Conservation (phyloP, 2,113 vertebrate genomes). For the Isurus oxyrinchus region DNA sequence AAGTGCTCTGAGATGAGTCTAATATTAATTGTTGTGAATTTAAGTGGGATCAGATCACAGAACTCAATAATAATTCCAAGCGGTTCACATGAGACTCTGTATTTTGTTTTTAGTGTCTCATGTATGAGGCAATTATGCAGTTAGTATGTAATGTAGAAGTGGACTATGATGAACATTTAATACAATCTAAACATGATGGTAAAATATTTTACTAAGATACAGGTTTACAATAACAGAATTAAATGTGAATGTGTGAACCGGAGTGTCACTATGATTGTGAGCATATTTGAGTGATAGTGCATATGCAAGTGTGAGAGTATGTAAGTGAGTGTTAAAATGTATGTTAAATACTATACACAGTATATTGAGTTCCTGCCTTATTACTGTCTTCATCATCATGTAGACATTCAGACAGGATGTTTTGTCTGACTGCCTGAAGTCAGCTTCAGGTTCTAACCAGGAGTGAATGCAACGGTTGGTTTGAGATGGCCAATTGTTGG, state of each 20-base stretch:
- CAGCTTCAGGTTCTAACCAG: not conserved
- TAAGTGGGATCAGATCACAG: not conserved
- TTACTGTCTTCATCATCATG: not conserved
- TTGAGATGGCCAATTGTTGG: not conserved
- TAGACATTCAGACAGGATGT: not conserved
- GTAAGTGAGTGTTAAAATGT: not conserved
- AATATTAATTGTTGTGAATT: not conserved
- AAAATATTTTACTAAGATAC: not conserved
- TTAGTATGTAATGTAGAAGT: not conserved
- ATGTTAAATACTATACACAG: not conserved
- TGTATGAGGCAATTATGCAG: not conserved
- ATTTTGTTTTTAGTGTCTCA: not conserved
- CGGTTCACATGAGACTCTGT: not conserved
- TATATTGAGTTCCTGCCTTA: not conserved
- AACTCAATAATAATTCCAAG: not conserved
- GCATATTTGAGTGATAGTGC: not conserved
- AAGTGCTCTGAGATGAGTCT: not conserved
- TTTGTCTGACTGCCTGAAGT: not conserved
- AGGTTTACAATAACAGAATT: not conserved
- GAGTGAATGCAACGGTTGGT: not conserved
- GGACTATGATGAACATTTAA: not conserved
- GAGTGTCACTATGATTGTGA: not conserved
- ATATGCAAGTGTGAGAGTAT: not conserved
- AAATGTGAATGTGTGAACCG: not conserved
- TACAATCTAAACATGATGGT: not conserved